Conservation (phyloP, 1,140 invertebrate species). For the Papilio xuthus region DNA sequence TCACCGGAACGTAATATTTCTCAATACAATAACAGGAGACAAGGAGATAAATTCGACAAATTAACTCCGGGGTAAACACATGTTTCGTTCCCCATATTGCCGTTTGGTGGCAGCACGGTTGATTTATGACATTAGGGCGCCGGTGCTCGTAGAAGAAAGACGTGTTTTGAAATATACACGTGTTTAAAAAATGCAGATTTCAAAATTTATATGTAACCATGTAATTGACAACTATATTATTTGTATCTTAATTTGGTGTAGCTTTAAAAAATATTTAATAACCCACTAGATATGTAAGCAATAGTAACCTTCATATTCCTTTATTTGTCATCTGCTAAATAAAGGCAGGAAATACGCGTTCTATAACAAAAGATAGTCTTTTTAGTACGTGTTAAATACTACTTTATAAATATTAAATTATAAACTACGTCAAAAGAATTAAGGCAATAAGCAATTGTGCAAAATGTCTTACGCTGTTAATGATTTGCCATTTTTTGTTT, state of each 20-base stretch:
- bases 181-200: constrained; percentile 21
- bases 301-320: too few relatives aligned
- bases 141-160: constrained; percentile 49
- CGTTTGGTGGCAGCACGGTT: constrained; percentile 70
- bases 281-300: too few relatives aligned
- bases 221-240: background rate
- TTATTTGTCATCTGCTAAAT: too few relatives aligned
- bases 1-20: constrained; percentile 66
- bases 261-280: too few relatives aligned
- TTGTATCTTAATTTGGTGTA: background rate
- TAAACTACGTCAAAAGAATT: background rate
- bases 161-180: constrained; percentile 47
- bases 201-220: background rate
- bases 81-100: constrained; percentile 79
- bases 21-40: constrained; percentile 71
- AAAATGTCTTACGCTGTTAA: constrained; percentile 17
- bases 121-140: constrained; percentile 73
- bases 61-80: constrained; percentile 79
- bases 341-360: too few relatives aligned
- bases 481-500: constrained; percentile 5
- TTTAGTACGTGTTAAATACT: background rate
- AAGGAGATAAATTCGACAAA: constrained; percentile 78
- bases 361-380: too few relatives aligned
- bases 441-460: constrained; percentile 1
- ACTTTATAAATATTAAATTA: background rate